Base-by-base conservation (phyloP, 1,140 invertebrate species). In the Homarus americanus region DNA sequence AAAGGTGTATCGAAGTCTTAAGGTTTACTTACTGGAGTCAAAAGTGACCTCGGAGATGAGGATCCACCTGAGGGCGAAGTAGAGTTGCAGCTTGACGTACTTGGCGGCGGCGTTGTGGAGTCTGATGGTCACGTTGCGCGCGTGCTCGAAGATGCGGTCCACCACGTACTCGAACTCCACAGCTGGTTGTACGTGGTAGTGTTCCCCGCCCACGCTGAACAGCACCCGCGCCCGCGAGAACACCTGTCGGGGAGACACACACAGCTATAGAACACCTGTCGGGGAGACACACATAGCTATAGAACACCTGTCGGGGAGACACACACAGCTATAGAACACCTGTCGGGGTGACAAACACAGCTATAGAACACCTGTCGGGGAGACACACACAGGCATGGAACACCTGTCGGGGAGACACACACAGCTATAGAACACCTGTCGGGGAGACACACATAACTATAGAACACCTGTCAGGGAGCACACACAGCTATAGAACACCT, bases 31-130 rank as follows among this genome's bases (percentile, higher is more conserved):
- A 93, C 92, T 91, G 10, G 91, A 97, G 93, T 97, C 96, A 93
- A 97, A 97, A 85, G 96, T 96, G 80, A 98, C 96, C 94, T 98
- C 98, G 93, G 97, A 98, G 92, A 98, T 95, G 95, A 98, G 96
- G 92, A 98, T 96, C 97, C 97, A 98, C 92, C 96, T 95, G 10
- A 96, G 95, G 75, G 97, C 97, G 94, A 98, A 98, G 94, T 96
- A 97, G 40, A 98, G 95, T 93, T 97, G 96, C 72, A 98, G 94
- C 94, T 97, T 97, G 58, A 98, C 94, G 94, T 96, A 97, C 90
- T 96, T 95, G 79, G 96, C 98, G 41, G 97, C 95, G 53, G 96
- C 95, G 93, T 97, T 96, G 93, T 97, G 96, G 69, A 98, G 95
- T 93, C 96, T 96, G 93, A 98, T 97, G 93, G 96, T 96, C 90